Evolutionary conservation across 2,113 vertebrate species (phyloP).

Genomic region (Lamprotornis superbus): DNA sequence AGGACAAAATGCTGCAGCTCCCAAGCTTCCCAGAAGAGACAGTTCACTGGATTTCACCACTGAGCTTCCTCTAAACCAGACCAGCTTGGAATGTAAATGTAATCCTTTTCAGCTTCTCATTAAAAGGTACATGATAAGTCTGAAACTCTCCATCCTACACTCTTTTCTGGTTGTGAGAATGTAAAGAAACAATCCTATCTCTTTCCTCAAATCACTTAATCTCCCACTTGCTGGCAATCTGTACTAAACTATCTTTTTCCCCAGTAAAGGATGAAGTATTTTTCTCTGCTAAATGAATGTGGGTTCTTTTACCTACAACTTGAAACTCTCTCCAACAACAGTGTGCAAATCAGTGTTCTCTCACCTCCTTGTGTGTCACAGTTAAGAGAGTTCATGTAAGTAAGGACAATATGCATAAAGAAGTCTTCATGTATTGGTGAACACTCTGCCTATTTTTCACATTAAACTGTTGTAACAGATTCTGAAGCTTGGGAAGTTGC

Average conservation of each 20-base stretch:
- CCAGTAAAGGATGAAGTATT: not conserved
- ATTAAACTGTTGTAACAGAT: not conserved
- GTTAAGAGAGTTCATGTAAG: not conserved
- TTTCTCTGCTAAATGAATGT: not conserved
- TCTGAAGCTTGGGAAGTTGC: not conserved
- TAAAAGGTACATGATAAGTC: not conserved
- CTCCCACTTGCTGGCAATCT: not conserved
- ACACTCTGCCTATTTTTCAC: not conserved
- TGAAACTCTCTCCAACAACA: not conserved
- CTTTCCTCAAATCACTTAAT: not conserved
- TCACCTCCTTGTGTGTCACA: not conserved
- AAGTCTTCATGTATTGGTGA: not conserved
- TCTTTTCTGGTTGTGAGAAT: not conserved
- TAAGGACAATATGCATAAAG: not conserved
- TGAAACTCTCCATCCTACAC: not conserved
- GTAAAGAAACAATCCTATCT: slow-evolving; percentile 19
- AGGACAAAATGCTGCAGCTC: not conserved
- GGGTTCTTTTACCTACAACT: not conserved
- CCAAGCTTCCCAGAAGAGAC: not conserved
- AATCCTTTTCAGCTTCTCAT: slow-evolving; percentile 12
- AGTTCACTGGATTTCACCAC: not conserved
- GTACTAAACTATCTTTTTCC: not conserved
- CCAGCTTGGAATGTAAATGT: not conserved
- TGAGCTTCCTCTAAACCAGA: not conserved
- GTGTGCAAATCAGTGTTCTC: not conserved